phyloP scores from a whole-genome alignment of 2,797 vertebrate genomes.

The Craterocephalus amniculus region DNA sequence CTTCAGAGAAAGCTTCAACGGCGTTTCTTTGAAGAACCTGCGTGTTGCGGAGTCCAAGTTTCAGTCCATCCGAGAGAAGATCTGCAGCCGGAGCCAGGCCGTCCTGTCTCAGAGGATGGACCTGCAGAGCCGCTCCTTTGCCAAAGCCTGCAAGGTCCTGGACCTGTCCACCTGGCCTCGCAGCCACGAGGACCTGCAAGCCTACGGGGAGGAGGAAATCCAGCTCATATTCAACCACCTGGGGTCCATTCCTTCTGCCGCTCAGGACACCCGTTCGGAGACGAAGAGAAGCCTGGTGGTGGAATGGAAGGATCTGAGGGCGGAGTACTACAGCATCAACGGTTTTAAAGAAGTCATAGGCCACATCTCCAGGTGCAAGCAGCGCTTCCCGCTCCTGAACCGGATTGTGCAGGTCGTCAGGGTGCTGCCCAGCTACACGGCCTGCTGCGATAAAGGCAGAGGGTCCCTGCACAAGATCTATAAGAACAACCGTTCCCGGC shows the following conservation, averaged over 20 bases:
- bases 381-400: conserved; percentile 92
- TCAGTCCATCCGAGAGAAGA: conserved; percentile 96
- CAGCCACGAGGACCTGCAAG: conserved; percentile 87
- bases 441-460: conserved; percentile 92
- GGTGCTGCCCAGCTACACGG: conserved; percentile 90
- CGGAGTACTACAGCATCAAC: conserved; percentile 91
- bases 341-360: conserved; percentile 92
- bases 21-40: conserved; percentile 93
- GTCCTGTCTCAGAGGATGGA: conserved; percentile 92
- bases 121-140: conserved; percentile 87
- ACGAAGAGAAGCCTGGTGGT: conserved; percentile 84
- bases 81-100: conserved; percentile 92
- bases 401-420: conserved; percentile 90
- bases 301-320: conserved; percentile 96
- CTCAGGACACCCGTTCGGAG: conserved; percentile 85
- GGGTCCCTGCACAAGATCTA: conserved; percentile 88
- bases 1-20: conserved; percentile 95
- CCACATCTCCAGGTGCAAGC: conserved; percentile 92
- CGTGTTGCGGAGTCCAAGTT: conserved; percentile 97
- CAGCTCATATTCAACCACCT: conserved; percentile 91
- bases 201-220: conserved; percentile 93
- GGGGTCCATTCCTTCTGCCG: conserved; percentile 84
- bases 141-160: conserved; percentile 92
- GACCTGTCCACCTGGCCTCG: conserved; percentile 91
- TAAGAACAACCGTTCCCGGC: conserved; percentile 90